A percentile compares a stretch with the other conserved stretches of the same genome.
Conservation (phyloP, 2,888 invertebrate species). For the Hartigia nigra region DNA sequence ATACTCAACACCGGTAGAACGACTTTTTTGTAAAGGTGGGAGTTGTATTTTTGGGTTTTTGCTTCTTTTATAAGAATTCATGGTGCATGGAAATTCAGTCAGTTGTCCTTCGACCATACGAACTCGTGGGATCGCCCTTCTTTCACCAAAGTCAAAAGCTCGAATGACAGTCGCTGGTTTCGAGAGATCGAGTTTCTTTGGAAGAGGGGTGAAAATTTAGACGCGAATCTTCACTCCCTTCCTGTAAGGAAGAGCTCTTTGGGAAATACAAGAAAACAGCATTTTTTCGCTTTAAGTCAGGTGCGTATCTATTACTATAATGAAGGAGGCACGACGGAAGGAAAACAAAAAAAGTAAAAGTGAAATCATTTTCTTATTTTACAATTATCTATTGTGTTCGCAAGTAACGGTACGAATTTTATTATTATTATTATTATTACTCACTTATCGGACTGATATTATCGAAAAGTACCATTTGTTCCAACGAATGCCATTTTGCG, state of each 20-base stretch:
- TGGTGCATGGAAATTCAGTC: not conserved
- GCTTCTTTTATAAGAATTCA: conserved; percentile 3
- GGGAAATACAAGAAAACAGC: not conserved
- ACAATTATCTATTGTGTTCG: not conserved
- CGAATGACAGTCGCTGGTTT: not conserved
- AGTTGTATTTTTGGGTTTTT: not conserved
- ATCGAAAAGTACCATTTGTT: conserved; percentile 68
- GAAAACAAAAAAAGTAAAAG: not conserved
- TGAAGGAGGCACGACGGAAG: too few species aligned
- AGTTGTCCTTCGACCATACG: conserved; percentile 59
- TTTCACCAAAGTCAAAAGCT: not conserved
- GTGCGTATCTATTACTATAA: not conserved
- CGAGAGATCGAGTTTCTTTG: not conserved
- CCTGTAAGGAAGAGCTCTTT: not conserved
- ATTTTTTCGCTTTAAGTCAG: not conserved
- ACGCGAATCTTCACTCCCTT: not conserved
- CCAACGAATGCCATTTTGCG: conserved; percentile 70
- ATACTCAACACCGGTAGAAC: not conserved
- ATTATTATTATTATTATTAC: not conserved
- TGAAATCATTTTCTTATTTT: not conserved
- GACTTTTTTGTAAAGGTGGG: not conserved
- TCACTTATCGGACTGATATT: conserved; percentile 63
- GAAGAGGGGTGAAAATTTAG: not conserved
- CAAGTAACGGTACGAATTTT: not conserved
- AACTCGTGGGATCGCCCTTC: conserved; percentile 54